These are phyloP conservation scores for Callipepla californica DNA, from an alignment of 2,113 vertebrate species.

Conservation along the genomic window DNA sequence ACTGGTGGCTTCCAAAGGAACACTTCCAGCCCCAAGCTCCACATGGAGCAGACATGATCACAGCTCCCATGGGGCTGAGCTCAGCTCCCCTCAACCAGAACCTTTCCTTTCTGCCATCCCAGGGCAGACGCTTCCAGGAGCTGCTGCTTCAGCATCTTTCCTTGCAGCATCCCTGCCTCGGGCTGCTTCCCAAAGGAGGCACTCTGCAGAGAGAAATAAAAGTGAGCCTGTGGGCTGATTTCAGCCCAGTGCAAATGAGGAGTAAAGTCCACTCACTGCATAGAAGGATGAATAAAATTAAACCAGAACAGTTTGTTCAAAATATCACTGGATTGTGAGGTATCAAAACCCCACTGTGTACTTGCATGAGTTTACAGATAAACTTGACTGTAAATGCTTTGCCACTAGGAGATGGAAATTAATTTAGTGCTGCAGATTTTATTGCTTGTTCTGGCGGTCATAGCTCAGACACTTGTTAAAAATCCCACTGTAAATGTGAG, in stretches of 20 bases:
- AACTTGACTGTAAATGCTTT: neutral
- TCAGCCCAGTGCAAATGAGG: too few species aligned
- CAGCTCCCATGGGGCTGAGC: neutral
- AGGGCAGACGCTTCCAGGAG: neutral
- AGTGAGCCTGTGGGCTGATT: too few species aligned
- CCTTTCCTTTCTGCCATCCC: neutral
- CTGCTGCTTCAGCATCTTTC: too few species aligned
- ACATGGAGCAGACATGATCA: neutral
- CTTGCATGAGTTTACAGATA: neutral
- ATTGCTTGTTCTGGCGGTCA: neutral
- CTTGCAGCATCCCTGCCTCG: too few species aligned
- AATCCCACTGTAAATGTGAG: neutral
- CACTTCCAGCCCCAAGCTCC: neutral
- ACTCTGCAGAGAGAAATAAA: too few species aligned
- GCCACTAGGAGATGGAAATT: neutral
- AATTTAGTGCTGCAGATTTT: accelerated
- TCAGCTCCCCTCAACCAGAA: neutral
- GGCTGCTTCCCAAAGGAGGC: too few species aligned
- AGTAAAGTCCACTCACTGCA: accelerated
- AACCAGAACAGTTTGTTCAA: neutral
- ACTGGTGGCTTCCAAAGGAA: neutral
- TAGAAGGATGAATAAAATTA: neutral
- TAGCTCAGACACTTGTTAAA: neutral
- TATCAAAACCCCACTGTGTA: neutral
- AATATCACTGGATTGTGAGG: neutral